phyloP scores from a whole-genome alignment of 2,888 invertebrate genomes.

The Eristalis intricaria region DNA sequence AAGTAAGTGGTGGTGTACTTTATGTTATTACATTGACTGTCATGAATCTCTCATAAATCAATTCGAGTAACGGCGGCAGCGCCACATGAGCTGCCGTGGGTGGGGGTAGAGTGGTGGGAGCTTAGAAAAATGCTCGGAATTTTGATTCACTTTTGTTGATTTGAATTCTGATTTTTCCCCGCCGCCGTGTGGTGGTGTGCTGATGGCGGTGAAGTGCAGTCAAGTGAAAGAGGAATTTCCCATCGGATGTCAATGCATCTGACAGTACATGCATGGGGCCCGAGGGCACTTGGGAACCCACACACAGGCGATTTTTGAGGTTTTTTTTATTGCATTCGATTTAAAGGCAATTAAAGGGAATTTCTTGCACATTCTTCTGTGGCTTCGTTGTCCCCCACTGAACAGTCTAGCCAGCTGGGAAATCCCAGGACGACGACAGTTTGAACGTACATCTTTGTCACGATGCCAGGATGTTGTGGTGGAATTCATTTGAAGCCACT shows the following conservation, averaged over 20 bases:
- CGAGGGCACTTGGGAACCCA: conserved; percentile 34
- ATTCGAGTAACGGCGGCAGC: conserved; percentile 25
- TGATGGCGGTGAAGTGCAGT: conserved; percentile 45
- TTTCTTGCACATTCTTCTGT: background rate
- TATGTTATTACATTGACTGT: conserved; percentile 61
- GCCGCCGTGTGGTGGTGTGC: conserved; percentile 23
- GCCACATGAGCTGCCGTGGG: background rate
- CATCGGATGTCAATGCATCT: conserved; percentile 46
- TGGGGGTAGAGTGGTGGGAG: background rate
- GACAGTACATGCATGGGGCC: conserved; percentile 20
- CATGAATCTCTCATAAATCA: conserved; percentile 65
- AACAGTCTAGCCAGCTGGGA: background rate
- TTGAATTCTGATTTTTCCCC: conserved; percentile 11
- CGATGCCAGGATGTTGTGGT: conserved; percentile 18
- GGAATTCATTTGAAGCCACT: conserved; percentile 53
- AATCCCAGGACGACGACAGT: conserved; percentile 55
- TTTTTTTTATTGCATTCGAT: conserved; percentile 4
- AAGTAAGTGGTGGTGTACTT: conserved; percentile 23
- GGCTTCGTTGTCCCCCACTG: background rate
- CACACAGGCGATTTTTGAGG: conserved; percentile 19
- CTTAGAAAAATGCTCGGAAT: conserved; percentile 36
- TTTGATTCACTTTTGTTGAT: conserved; percentile 49
- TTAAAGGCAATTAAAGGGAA: background rate
- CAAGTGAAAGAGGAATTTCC: conserved; percentile 54
- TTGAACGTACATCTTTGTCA: conserved; percentile 39